Percentiles rank a stretch among this genome's conserved stretches.
Conservation (phyloP, 2,888 invertebrate genomes). For the Acrobasis consociella region DNA sequence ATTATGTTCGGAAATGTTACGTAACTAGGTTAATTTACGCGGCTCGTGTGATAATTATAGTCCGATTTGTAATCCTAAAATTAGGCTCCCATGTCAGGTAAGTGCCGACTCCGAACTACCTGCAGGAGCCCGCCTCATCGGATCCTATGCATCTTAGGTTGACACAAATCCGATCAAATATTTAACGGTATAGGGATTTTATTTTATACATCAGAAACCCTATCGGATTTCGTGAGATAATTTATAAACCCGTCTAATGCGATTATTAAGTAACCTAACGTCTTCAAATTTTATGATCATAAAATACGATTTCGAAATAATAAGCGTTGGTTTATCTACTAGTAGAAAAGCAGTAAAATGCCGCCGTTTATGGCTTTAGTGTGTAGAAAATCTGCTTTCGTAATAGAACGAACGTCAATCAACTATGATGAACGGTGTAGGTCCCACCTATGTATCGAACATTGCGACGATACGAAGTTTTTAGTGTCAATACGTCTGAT, state of each 20-base stretch:
- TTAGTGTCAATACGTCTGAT: slow-evolving; percentile 33
- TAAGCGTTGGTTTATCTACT: slow-evolving; percentile 22
- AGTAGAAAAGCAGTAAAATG: slow-evolving; percentile 39
- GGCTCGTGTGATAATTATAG: slow-evolving; percentile 25
- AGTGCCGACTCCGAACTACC: slow-evolving; percentile 32
- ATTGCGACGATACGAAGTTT: slow-evolving; percentile 3
- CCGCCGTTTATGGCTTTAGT: slow-evolving; percentile 34
- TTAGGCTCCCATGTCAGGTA: slow-evolving; percentile 33
- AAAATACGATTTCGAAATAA: slow-evolving; percentile 29
- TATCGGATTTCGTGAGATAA: slow-evolving; percentile 58
- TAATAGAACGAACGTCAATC: slow-evolving; percentile 34
- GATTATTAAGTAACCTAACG: slow-evolving; percentile 60
- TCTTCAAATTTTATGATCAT: slow-evolving; percentile 44
- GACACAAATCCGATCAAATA: slow-evolving; percentile 78
- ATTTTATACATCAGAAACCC: slow-evolving; percentile 50
- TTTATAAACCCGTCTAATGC: slow-evolving; percentile 59
- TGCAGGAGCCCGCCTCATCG: slow-evolving; percentile 40
- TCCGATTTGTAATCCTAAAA: slow-evolving; percentile 26
- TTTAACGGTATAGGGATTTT: slow-evolving; percentile 71
- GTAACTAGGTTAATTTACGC: slow-evolving; percentile 28
- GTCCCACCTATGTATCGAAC: slow-evolving; percentile 5
- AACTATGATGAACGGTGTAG: slow-evolving; percentile 24
- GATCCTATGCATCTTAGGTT: slow-evolving; percentile 62
- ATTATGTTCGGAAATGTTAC: slow-evolving; percentile 28
- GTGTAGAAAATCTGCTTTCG: slow-evolving; percentile 36